Conservation (phyloP, 1,140 invertebrate genomes). For the Camponotus pennsylvanicus region DNA sequence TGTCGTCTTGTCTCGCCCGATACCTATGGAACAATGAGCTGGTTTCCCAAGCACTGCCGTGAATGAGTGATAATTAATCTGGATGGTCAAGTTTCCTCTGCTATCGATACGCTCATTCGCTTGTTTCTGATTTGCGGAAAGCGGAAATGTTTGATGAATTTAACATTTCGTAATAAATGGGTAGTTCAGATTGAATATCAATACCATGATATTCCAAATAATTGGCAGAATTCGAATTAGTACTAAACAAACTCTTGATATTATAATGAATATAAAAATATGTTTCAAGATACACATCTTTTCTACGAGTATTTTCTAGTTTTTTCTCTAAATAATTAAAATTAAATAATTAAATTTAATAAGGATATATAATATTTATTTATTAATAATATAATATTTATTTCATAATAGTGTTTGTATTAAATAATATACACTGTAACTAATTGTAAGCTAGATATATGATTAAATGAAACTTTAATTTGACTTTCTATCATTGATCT, state of each 20-base stretch:
- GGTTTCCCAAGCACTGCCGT: conserved; percentile 12
- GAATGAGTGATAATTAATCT: conserved; percentile 34
- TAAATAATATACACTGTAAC: neutral
- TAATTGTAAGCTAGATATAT: neutral
- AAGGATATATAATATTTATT: neutral
- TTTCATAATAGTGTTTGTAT: neutral
- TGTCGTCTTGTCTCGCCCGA: conserved; percentile 48
- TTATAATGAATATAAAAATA: neutral
- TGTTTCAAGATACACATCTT: neutral
- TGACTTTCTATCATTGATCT: neutral
- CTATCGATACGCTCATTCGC: neutral
- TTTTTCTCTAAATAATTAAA: neutral
- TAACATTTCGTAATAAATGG: conserved; percentile 6
- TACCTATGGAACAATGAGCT: conserved; percentile 59
- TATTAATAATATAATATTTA: neutral
- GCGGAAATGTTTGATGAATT: conserved; percentile 29
- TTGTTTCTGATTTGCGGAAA: neutral
- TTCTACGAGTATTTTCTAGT: neutral
- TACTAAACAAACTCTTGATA: neutral
- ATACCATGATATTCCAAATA: neutral
- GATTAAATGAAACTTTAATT: conserved; percentile 10
- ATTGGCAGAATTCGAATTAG: neutral
- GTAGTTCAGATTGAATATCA: neutral
- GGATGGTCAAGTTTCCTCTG: neutral
- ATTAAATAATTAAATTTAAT: neutral